Base-by-base conservation (phyloP, 2,888 invertebrate species). In the Anarsia innoxiella region DNA sequence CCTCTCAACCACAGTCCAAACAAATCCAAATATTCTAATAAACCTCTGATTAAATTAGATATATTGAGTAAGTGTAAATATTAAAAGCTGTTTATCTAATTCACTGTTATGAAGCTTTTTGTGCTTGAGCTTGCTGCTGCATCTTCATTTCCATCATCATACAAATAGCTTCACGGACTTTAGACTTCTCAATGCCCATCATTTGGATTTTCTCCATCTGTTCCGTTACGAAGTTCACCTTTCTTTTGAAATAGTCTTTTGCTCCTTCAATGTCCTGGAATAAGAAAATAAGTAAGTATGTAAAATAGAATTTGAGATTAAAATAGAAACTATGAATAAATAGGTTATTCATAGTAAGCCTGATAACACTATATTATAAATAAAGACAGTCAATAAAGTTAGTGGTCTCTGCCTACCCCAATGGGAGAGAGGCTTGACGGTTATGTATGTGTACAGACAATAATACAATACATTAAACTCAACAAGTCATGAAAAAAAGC, bases 201-300 rank as follows among this genome's bases (percentile, higher is more conserved):
- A 86, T 78, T 73, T 96, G 96, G 38, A 97, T 92, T 82, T 96
- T 96, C 63, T 96, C 96, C 88, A 97, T 96, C 85, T 98, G 97
- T 63, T 96, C 94, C 0, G 93, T 93, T 0, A 98, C 92, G 84
- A 94, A 97, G 45, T 92, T 90, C 0, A 94, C 92, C 84, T 96
- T 95, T 36, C 97, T 88, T 67, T 93, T 93, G 67, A 98, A 98
- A 64, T 97, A 98, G 57, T 96, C 94, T 68, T 93, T 93, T 1
- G 95, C 96, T 41, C 91, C 90, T 12, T 88, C 89, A 42, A 94
- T 87, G 57, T 91, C 89, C 91, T 94, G 52, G 10, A 70, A 72
- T 15, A 13, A 15, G 15, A 15, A 25, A 3, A 19, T 19, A 19
- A 8, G 4, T 19, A 19, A 19, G n/a, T n/a, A n/a, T n/a, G n/a